These are phyloP conservation scores for Daktulosphaira vitifoliae DNA, from an alignment of 1,140 invertebrate genomes.

Conservation along the genomic window DNA sequence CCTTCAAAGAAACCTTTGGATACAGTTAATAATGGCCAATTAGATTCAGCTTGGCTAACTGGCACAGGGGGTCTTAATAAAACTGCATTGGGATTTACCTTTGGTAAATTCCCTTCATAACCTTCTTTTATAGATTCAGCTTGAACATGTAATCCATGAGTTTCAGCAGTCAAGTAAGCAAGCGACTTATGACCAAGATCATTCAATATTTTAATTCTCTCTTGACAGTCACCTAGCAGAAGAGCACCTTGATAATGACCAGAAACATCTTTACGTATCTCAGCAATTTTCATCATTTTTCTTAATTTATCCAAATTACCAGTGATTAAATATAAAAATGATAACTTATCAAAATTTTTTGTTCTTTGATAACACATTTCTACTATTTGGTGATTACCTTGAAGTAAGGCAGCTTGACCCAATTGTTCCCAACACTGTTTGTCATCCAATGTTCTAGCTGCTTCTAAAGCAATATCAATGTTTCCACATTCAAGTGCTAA, in stretches of 20 bases:
- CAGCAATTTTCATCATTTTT: constrained; percentile 99
- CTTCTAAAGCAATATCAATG: constrained; percentile 90
- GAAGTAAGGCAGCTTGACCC: constrained; percentile 82
- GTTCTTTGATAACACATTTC: constrained; percentile 99
- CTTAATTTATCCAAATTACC: constrained; percentile 95
- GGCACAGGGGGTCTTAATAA: constrained; percentile 81
- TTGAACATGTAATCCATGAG: constrained; percentile 80
- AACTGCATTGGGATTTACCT: constrained; percentile 64
- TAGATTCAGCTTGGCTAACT: constrained; percentile 75
- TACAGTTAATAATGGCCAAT: constrained; percentile 93
- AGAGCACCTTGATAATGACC: constrained; percentile 94
- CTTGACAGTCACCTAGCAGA: constrained; percentile 81
- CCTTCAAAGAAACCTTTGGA: constrained; percentile 74
- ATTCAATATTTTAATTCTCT: constrained; percentile 84
- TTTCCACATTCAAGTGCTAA: constrained; percentile 97
- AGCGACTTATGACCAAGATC: constrained; percentile 56
- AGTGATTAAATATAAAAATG: constrained; percentile 96
- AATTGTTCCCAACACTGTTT: constrained; percentile 92
- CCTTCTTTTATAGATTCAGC: constrained; percentile 62
- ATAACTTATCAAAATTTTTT: constrained; percentile 98
- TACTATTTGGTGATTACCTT: constrained; percentile 51
- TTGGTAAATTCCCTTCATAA: constrained; percentile 58
- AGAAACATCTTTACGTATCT: constrained; percentile 89
- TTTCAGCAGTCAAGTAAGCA: constrained; percentile 89
- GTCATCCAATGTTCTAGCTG: constrained; percentile 88